Base-by-base conservation (phyloP, 2,113 vertebrate species). In the Macrotis lagotis region DNA sequence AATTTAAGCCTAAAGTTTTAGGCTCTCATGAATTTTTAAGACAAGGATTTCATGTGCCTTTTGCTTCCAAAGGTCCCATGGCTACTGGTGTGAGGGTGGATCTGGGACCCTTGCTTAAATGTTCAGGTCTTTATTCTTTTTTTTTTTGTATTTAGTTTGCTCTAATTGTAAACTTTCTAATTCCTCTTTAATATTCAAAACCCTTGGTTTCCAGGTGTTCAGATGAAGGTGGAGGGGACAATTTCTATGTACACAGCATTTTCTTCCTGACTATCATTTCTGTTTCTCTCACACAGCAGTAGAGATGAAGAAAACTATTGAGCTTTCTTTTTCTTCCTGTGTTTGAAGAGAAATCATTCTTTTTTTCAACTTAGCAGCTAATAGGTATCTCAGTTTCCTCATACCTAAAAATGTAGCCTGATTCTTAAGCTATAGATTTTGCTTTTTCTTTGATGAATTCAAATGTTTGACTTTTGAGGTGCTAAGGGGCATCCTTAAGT, bases 151-250 rank as follows among this genome's bases (percentile, higher is more conserved):
- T 90, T 92, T 94, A 91, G 96, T 50, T 96, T 48, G 93, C 94
- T 96, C 48, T 94, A 96, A 96, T 95, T 97, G 24, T 92, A 96
- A 94, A 50, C 48, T n/a, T 92, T 14, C 9, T 94, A 31, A 6
- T 50, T 92, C 91, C 2, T 25, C 8, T 93, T 96, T 91, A 96
- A 95, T 93, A 96, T 93, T 95, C 74, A 91, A 91, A 53, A 37
- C 90, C 3, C 5, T 93, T 92, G 49, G 48, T 3, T 94, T 66
- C 49, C 53, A 97, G 91, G 93, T 93, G 89, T 94, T 90, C 55
- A 95, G 91, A 55, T 94, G 83, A 91, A 95, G 88, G 48, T 91
- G 14, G 55, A 91, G 26, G 92, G 92, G 51, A 90, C 89, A 89
- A 4, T 26, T 92, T 2, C 51, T 6, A 89, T 93, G 94, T 93